Evolutionary conservation across 2,797 vertebrate species (phyloP), one percentile per base, ranked within the genome.

Genomic region (Peromyscus nudipes): DNA sequence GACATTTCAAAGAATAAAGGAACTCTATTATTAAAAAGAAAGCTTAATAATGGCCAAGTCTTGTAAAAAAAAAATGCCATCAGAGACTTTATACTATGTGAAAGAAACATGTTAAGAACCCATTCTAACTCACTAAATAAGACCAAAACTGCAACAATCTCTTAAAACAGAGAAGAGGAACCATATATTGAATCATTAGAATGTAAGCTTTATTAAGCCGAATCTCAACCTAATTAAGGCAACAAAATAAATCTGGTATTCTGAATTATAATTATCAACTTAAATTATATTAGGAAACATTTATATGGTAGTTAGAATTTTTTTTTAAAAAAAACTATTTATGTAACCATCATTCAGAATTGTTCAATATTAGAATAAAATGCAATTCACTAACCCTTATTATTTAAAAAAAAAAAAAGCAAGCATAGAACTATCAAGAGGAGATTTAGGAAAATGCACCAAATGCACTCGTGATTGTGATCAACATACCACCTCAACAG

Each of bases 331-430:
- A 86, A 79, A 73, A 14, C 40, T 52, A 77, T 64, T 31, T 64
- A 37, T 83, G 6, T 14, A 60, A 31, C 34, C 9, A 60, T 89
- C 1, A 81, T 62, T 91, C 43, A 79, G 1, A 2, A 60, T 40
- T 87, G 6, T 92, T 94, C 11, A 76, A 57, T 87, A 2, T 83
- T 91, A 89, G 40, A 77, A 77, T 57, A 85, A 93, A 94, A 85
- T 17, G 0, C 16, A 43, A 11, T 34, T 94, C n/a, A 31, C 7
- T 57, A 17, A 64, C 82, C 16, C 11, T 89, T 84, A 81, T 40
- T 82, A 43, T 62, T 62, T 3, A n/a, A 79, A 46, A 37, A 92
- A 40, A 37, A 92, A 0, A 65, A 91, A 85, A 73, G 40, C 89
- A 76, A 8, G 0, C 37, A 31, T 73, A 19, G 12, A 12, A 64